Base-by-base conservation (phyloP, 2,888 invertebrate genomes). In the Bombylius major region DNA sequence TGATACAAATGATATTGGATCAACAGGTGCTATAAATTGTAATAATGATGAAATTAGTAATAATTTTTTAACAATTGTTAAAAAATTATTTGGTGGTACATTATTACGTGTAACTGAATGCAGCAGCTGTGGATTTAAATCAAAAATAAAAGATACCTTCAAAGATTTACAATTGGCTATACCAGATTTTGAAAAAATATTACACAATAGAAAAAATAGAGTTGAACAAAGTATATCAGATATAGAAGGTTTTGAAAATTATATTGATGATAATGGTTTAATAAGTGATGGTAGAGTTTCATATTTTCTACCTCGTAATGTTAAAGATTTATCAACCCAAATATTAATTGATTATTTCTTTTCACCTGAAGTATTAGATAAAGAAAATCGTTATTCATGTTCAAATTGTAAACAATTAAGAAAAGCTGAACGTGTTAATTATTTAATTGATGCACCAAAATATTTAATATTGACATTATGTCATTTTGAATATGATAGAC, bases 311-410 rank as follows among this genome's bases (percentile, higher is more conserved):
- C 23, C 23, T 23, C 23, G 23, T 23, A 23, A 23, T 23, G 23
- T 23, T 23, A 54, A 59, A 34, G 72, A 71, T 55, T 81, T 83
- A 63, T 82, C 80, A 42, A 84, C 92, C n/a, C 87, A 89, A 68
- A 82, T 82, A 61, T 77, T 92, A 1, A 76, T 92, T 14, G 84
- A 87, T 62, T 87, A 82, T 67, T 91, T 87, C 69, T 80, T 89
- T 62, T 82, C 84, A 31, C 83, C 86, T 3, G 92, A 93, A 68
- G 81, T 80, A 55, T 72, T 93, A 42, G 80, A 82, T 3, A 91
- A 87, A 0, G 89, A 89, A 54, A 92, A 93, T 69, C 81, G 83
- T 71, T 93, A 92, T 70, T 80, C 82, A 61, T 93, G 92, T 75
- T 83, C 83, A 59, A 81, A 80, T 53, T 93, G 92, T 69, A 80